Evolutionary conservation across 2,888 invertebrate species (phyloP).

Genomic region (Seladonia tumulorum): DNA sequence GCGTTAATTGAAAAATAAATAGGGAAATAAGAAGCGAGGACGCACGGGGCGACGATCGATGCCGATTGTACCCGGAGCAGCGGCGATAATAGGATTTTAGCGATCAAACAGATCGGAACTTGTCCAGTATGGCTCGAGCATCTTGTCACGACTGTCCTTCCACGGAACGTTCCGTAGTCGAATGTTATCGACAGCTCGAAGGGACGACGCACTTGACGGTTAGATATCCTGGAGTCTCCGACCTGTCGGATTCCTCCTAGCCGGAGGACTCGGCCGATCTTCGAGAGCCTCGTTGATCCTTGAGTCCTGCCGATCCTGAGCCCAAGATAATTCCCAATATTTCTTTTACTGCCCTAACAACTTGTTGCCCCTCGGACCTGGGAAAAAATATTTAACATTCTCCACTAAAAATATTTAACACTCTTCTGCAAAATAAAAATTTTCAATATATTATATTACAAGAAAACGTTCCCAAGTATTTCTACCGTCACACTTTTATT

Average conservation of each 20-base stretch:
- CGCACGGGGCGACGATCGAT: slow-evolving; percentile 12
- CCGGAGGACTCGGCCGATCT: background rate
- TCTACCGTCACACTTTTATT: too few species aligned
- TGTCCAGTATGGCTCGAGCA: slow-evolving; percentile 45
- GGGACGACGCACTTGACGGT: slow-evolving; percentile 50
- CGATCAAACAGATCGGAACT: slow-evolving; percentile 50
- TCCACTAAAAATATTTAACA: too few species aligned
- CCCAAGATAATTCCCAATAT: background rate
- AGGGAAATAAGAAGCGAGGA: background rate
- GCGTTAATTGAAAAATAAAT: background rate
- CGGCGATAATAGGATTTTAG: slow-evolving; percentile 54
- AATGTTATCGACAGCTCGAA: slow-evolving; percentile 65
- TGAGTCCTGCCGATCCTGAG: background rate
- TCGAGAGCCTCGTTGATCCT: slow-evolving; percentile 6
- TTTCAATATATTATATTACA: too few species aligned
- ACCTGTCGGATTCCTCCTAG: slow-evolving; percentile 41
- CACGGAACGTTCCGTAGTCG: slow-evolving; percentile 36
- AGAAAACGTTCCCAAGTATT: too few species aligned
- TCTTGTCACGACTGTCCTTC: slow-evolving; percentile 61
- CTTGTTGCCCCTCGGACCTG: background rate
- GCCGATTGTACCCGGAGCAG: slow-evolving; percentile 28
- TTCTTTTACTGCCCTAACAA: background rate
- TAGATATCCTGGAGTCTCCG: slow-evolving; percentile 34
- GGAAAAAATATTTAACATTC: too few species aligned
- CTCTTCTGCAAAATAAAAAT: background rate